A percentile compares a stretch with the other conserved stretches of the same genome.
Conservation (phyloP, 2,797 vertebrate genomes). For the Telmatherina bonti region DNA sequence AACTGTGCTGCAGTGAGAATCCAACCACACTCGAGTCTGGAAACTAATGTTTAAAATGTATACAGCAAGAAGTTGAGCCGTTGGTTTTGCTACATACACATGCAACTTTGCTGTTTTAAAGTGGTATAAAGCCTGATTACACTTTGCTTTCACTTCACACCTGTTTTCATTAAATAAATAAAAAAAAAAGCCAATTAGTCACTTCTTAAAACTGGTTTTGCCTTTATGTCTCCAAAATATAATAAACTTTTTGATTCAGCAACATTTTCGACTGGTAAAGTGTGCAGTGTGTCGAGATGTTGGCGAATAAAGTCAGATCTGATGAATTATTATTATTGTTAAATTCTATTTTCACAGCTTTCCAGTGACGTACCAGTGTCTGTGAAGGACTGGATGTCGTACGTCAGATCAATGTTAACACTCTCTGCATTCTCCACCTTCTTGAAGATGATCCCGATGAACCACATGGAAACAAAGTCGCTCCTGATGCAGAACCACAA, state of each 20-base stretch:
- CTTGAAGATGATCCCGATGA: conserved; percentile 96
- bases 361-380: conserved; percentile 88
- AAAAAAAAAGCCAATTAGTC: too few species aligned
- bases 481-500: conserved; percentile 78
- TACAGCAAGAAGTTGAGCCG: not conserved
- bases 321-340: not conserved
- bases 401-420: conserved; percentile 94
- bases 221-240: too few species aligned
- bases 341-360: too few species aligned
- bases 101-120: too few species aligned
- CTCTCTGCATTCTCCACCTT: conserved; percentile 95
- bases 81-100: too few species aligned
- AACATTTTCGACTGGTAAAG: too few species aligned
- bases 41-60: not conserved
- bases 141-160: too few species aligned
- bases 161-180: too few species aligned
- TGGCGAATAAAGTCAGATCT: not conserved
- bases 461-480: conserved; percentile 95
- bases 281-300: too few species aligned
- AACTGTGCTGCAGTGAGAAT: not conserved
- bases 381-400: conserved; percentile 97
- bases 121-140: too few species aligned
- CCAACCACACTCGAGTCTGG: not conserved
- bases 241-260: too few species aligned
- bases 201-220: too few species aligned